Evolutionary conservation across 2,888 invertebrate species (phyloP).

Genomic region (Sipha maydis): DNA sequence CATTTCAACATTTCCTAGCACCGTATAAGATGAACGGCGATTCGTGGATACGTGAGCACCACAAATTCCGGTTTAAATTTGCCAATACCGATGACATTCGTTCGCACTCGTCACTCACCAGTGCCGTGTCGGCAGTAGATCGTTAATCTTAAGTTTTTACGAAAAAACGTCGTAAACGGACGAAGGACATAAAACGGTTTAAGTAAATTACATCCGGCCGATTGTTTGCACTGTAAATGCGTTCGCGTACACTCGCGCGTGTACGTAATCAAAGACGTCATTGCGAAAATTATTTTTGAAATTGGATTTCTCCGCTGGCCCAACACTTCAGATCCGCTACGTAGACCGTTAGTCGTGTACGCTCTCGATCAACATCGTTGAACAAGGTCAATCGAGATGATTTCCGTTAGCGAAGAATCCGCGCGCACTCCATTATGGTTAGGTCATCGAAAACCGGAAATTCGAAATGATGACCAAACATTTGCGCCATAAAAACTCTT

Average conservation of each 20-base stretch:
- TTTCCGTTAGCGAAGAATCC: background rate
- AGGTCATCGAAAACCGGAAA: constrained; percentile 18
- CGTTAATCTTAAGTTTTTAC: too few species aligned
- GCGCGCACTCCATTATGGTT: background rate
- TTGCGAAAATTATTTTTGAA: background rate
- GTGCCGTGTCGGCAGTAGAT: too few species aligned
- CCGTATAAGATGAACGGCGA: too few species aligned
- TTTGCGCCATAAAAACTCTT: background rate
- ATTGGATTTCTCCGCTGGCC: background rate
- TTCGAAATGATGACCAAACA: constrained; percentile 16
- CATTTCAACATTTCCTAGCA: too few species aligned
- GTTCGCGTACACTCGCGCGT: background rate
- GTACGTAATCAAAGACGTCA: background rate
- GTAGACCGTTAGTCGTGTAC: background rate
- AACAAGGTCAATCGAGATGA: background rate
- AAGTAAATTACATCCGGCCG: too few species aligned
- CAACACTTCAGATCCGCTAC: too few species aligned
- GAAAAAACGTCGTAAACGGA: background rate
- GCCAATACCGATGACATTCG: too few species aligned
- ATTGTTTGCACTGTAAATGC: background rate
- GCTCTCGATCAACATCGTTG: background rate
- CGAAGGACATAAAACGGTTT: background rate
- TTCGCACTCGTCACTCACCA: too few species aligned
- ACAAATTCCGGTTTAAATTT: too few species aligned
- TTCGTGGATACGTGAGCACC: too few species aligned